Evolutionary conservation across 2,797 vertebrate species (phyloP), one percentile per base, ranked within the genome.

Genomic region (Pyrocephalus nanus): DNA sequence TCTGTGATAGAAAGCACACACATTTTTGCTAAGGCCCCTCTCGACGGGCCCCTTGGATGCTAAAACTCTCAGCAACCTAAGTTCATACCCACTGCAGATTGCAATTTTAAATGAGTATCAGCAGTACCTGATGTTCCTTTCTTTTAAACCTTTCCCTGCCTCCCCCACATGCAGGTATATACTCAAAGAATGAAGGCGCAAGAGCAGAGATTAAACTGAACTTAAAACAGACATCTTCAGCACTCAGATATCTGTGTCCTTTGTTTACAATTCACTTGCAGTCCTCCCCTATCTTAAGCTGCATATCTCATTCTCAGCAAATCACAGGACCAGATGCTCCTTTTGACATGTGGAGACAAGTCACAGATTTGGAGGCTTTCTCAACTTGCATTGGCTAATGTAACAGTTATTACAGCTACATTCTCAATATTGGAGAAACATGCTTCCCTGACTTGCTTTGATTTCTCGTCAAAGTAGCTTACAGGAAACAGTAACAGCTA

Each of bases 371-470:
- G 62, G 85, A 94, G 76, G 66, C 76, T 95, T 97, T 93, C 94
- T 96, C 96, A 90, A 95, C 95, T 96, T 95, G 70, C 82, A 36
- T 91, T 96, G 89, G 90, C 88, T 97, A 96, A 96, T 95, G 79
- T 91, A 96, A 93, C 85, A 92, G 93, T 92, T 97, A 96, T 93
- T 94, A 92, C 62, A 95, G 85, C 76, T 93, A 86, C 83, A 90
- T 73, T 92, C 86, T 78, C 87, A 84, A 22, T 95, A 90, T 73
- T 93, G 92, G 90, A 93, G 93, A 94, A 97, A 95, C 92, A 94
- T 54, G 48, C 89, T 94, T 93, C 76, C 79, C 91, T 88, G 83
- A 47, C 82, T 88, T 81, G 82, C 88, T 96, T 90, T 92, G 87
- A 91, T 90, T 96, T 97, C 92, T 93, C 92, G 85, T 93, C 93